A percentile compares a stretch with the other conserved stretches of the same genome.
Conservation (phyloP, 1,140 invertebrate species). For the Cataglyphis hispanica region DNA sequence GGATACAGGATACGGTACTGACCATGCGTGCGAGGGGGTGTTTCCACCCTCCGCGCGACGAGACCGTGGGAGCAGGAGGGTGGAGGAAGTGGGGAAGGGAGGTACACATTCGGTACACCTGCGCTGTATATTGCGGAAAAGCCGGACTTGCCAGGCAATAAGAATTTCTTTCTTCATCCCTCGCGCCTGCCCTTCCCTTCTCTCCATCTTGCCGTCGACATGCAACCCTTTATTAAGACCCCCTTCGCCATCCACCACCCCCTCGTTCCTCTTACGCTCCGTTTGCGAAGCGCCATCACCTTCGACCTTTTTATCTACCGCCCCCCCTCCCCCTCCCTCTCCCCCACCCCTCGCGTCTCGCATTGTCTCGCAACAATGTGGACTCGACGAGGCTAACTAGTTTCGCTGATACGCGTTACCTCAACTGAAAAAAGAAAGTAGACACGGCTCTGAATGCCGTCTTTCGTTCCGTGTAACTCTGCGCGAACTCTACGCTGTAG, state of each 20-base stretch:
- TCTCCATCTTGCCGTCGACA: constrained; percentile 45
- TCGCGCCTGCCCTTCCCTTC: constrained; percentile 66
- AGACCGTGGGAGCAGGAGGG: constrained; percentile 42
- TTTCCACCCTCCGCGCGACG: constrained; percentile 71
- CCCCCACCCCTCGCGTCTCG: neutral
- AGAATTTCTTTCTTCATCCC: constrained; percentile 83
- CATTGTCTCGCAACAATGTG: constrained; percentile 59
- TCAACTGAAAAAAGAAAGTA: constrained; percentile 1
- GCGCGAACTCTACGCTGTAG: neutral
- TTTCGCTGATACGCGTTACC: constrained; percentile 51
- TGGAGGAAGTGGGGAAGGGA: constrained; percentile 64
- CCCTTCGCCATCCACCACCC: neutral
- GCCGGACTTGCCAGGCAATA: constrained; percentile 84
- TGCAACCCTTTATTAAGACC: constrained; percentile 84
- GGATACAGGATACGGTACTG: constrained; percentile 72
- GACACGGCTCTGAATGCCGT: neutral
- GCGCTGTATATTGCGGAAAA: constrained; percentile 86
- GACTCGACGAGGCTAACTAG: constrained; percentile 47
- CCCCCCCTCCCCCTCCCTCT: neutral
- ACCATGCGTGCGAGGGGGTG: constrained; percentile 73
- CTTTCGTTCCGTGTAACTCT: constrained; percentile 10
- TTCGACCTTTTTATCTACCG: constrained; percentile 47
- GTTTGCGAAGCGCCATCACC: constrained; percentile 51
- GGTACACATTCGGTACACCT: constrained; percentile 84
- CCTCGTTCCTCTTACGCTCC: neutral